Base-by-base conservation (phyloP, 53 echinoderm and acorn worm species). In the Henricia sp. region DNA sequence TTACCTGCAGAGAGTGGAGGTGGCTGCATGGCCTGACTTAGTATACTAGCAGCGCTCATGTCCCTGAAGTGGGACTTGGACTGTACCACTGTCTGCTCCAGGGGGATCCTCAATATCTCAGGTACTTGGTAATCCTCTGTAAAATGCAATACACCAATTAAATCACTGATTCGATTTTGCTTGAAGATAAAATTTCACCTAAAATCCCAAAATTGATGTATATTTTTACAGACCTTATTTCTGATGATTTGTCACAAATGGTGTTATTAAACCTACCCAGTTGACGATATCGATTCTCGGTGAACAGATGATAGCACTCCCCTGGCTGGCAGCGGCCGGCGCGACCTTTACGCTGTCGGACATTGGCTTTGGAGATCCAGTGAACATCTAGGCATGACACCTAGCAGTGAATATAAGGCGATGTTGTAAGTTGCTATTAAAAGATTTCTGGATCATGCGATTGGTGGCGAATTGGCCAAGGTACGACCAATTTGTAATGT, bases 281-380 rank as follows among this genome's bases (percentile, higher is more conserved):
- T 21, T 86, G 84, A 3, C 85, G 37, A 68, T 83, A 95, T 53
- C 87, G 62, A 25, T 95, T 78, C 48, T 86, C 37, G 29, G 74
- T 83, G 59, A 95, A 95, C n/a, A 95, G 75, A 75, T 95, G 95
- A 34, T 86, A 95, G 86, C 95, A 95, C 70, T 95, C 93, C 3
- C 95, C 95, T 2, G 95, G 91, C 73, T 95, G 95, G 37, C 86
- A 82, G 9, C 95, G 91, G 21, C 95, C 95, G 54, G 95, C 95
- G 1, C 95, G 86, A 1, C 95, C 95, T 70, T 83, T 93, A 24
- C 95, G 82, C 57, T 95, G 95, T 48, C 39, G 77, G 10, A 89
- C 74, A 60, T 88, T 95, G 48, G 95, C 93, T 53, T 90, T 88
- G 0, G 95, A 95, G 6, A 93, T 82, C 95, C 95, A 95, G 37